phyloP scores from a whole-genome alignment of 2,888 invertebrate species.

The Abrostola triplasia region DNA sequence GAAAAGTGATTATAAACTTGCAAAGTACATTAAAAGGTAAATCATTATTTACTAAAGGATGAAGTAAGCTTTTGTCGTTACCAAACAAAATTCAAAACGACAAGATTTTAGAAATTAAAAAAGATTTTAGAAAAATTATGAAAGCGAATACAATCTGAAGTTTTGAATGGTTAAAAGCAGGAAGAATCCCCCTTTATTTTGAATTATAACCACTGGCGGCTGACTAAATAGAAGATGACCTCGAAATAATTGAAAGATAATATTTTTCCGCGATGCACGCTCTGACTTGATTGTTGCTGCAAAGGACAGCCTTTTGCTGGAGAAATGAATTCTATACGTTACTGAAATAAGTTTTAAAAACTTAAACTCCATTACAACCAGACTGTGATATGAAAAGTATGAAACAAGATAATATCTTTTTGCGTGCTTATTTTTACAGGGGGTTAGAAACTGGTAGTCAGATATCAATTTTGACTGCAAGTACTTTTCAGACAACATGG shows the following conservation, averaged over 20 bases:
- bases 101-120: no score
- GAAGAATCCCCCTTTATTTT: slow-evolving; percentile 67
- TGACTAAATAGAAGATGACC: slow-evolving; percentile 76
- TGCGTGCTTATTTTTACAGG: no score
- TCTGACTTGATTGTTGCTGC: slow-evolving; percentile 61
- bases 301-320: slow-evolving; percentile 52
- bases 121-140: slow-evolving; percentile 1
- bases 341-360: slow-evolving; percentile 46
- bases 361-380: not conserved
- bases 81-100: slow-evolving; percentile 33
- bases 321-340: slow-evolving; percentile 60
- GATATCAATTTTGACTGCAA: no score
- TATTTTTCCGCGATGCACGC: slow-evolving; percentile 74
- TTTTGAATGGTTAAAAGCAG: slow-evolving; percentile 38
- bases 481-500: no score
- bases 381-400: no score
- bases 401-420: no score
- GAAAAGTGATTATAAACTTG: no score
- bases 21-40: no score
- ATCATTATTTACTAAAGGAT: slow-evolving; percentile 1
- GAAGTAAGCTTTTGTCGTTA: slow-evolving; percentile 17
- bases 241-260: slow-evolving; percentile 80
- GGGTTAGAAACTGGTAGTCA: no score
- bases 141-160: slow-evolving; percentile 20
- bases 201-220: slow-evolving; percentile 70